Evolutionary conservation across 2,888 invertebrate genomes (phyloP).

Genomic region (Lithophane ornitopus): DNA sequence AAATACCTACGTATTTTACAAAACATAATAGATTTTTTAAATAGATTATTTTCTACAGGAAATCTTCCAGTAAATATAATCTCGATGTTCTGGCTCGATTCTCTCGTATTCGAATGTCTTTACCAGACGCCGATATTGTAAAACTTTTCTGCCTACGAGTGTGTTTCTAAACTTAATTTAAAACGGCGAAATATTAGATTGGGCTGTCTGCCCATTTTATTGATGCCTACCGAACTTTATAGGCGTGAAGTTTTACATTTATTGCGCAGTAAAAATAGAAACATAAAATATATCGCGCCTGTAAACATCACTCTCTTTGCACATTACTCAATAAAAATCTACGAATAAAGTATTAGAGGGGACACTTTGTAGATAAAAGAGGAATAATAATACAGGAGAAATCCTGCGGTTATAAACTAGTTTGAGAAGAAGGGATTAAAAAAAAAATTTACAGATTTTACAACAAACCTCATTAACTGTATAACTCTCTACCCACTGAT

Average conservation of each 20-base stretch:
- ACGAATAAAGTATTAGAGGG: background rate
- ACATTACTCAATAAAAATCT: conserved; percentile 51
- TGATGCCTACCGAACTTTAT: conserved; percentile 38
- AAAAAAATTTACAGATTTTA: too few relatives aligned
- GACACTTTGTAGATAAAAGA: background rate
- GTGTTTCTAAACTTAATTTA: conserved; percentile 44
- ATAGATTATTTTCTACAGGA: background rate
- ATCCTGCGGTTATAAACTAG: too few relatives aligned
- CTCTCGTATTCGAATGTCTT: conserved; percentile 49
- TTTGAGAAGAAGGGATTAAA: too few relatives aligned
- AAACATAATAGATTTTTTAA: too few relatives aligned
- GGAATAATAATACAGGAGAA: too few relatives aligned
- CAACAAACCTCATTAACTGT: too few relatives aligned
- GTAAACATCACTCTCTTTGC: conserved; percentile 36
- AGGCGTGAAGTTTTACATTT: conserved; percentile 48
- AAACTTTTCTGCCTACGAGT: conserved; percentile 55
- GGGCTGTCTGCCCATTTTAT: conserved; percentile 43
- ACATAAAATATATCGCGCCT: conserved; percentile 50
- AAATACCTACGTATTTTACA: too few relatives aligned
- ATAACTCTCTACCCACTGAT: too few relatives aligned
- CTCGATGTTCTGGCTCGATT: conserved; percentile 44
- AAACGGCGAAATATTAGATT: conserved; percentile 44
- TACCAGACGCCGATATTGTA: conserved; percentile 57
- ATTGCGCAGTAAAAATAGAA: conserved; percentile 50
- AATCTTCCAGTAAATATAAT: conserved; percentile 42